Conservation (phyloP, 2,113 vertebrate genomes). For the Elanus axillaris region DNA sequence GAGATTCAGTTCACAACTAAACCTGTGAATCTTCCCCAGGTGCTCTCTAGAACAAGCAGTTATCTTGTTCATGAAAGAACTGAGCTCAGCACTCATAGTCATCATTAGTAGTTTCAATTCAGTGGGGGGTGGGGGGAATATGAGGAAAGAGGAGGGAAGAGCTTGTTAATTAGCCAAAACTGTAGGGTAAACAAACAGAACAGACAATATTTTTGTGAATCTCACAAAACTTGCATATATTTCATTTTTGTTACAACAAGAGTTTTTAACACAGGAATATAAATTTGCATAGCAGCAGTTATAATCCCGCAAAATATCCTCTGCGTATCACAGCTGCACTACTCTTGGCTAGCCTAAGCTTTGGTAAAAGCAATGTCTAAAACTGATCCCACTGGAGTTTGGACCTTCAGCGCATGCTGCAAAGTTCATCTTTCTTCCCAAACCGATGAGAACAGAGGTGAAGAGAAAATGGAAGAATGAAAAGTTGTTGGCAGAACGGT, state of each 20-base stretch:
- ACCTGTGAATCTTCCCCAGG: not conserved
- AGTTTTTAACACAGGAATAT: not conserved
- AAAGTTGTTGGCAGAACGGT: not conserved
- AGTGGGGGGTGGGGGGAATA: not conserved
- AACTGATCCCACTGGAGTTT: not conserved
- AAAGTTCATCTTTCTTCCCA: not conserved
- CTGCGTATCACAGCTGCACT: not conserved
- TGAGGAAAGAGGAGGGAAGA: not conserved
- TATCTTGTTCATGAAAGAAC: not conserved
- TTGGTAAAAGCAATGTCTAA: not conserved
- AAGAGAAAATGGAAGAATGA: not conserved
- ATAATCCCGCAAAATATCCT: not conserved
- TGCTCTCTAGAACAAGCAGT: not conserved
- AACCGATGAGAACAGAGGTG: not conserved
- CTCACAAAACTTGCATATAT: not conserved
- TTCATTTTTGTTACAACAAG: not conserved
- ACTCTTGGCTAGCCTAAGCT: not conserved
- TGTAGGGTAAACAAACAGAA: not conserved
- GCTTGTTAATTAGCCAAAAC: not conserved
- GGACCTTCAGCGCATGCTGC: not conserved
- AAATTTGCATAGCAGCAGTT: not conserved
- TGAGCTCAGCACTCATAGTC: not conserved
- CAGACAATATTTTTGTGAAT: not conserved
- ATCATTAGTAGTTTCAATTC: not conserved
- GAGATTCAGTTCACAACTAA: not conserved